Evolutionary conservation across 1,140 invertebrate genomes (phyloP).

Genomic region (Drosophila ficusphila): DNA sequence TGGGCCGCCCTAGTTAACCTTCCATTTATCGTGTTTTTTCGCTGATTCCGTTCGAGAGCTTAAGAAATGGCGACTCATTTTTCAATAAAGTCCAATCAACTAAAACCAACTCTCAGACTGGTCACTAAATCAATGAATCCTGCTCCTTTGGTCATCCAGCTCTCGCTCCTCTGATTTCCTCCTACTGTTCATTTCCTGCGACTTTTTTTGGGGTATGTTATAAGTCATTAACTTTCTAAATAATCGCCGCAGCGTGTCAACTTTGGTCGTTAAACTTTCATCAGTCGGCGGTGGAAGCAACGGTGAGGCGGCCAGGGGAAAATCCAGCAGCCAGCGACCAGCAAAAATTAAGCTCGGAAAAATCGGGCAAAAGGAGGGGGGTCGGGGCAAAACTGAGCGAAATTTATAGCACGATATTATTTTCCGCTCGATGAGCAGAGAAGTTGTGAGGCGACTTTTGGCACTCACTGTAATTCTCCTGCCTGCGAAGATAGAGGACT

Average conservation of each 20-base stretch:
- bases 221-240: slow-evolving; percentile 83
- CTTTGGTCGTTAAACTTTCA: slow-evolving; percentile 83
- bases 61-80: slow-evolving; percentile 49
- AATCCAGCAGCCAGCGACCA: slow-evolving; percentile 28
- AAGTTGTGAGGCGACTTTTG: slow-evolving; percentile 81
- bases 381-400: slow-evolving; percentile 64
- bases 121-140: slow-evolving; percentile 50
- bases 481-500: slow-evolving; percentile 13
- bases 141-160: slow-evolving; percentile 7
- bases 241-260: slow-evolving; percentile 81
- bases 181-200: slow-evolving; percentile 38
- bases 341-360: slow-evolving; percentile 37
- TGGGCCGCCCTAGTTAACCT: slow-evolving; percentile 29
- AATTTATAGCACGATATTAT: slow-evolving; percentile 83
- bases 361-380: neutral
- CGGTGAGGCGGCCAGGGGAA: slow-evolving; percentile 40
- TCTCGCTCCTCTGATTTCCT: neutral
- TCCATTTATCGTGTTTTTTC: slow-evolving; percentile 36
- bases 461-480: slow-evolving; percentile 40
- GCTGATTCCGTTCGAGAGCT: slow-evolving; percentile 25
- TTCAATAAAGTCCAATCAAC: slow-evolving; percentile 53
- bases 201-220: slow-evolving; percentile 64
- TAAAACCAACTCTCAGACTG: slow-evolving; percentile 46
- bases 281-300: slow-evolving; percentile 49
- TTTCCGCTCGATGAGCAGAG: slow-evolving; percentile 81